Evolutionary conservation across 2,888 invertebrate genomes (phyloP), one percentile per base, ranked within the genome.

Genomic region (Lymantria dispar): DNA sequence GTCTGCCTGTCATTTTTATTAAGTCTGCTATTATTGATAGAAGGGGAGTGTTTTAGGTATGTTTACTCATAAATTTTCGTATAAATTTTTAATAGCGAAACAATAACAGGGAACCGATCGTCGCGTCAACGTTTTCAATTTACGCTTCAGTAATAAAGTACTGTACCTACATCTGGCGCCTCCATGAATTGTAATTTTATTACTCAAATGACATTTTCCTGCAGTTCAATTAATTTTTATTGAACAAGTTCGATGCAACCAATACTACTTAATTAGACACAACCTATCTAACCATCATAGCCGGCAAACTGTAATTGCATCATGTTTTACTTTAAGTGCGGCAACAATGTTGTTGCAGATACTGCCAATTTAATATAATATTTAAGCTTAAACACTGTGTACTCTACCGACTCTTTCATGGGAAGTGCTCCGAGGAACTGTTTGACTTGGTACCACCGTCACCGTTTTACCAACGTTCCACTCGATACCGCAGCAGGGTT

Each of bases 161-260:
- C 60, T 72, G 71, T 76, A 65, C 61, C 67, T 80, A 83, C 87
- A 88, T 85, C 85, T 89, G 87, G 82, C 83, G 84, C 81, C 85
- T 78, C 68, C 56, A 62, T 68, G 80, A 83, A 87, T 85, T 79
- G 87, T 85, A 78, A 83, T 86, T 87, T 86, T 87, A 88, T 87
- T 68, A 75, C 61, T 66, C 52, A 68, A 73, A 83, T 85, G 87
- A 81, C 79, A 81, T 82, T 82, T 71, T 67, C 71, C 62, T 76
- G 80, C 78, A 77, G 74, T 86, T 81, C 83, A 85, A 89, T 87
- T 87, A 85, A 74, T 70, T 77, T 87, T 87, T 83, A 83, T 64
- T 63, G 44, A 58, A 53, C 52, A 50, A 57, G 45, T 49, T 37
- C 47, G 57, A 37, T 58, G 58, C 48, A 61, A 47, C 48, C 56